Conservation (phyloP, 23 tunicate species). For the Halocynthia roretzi region DNA sequence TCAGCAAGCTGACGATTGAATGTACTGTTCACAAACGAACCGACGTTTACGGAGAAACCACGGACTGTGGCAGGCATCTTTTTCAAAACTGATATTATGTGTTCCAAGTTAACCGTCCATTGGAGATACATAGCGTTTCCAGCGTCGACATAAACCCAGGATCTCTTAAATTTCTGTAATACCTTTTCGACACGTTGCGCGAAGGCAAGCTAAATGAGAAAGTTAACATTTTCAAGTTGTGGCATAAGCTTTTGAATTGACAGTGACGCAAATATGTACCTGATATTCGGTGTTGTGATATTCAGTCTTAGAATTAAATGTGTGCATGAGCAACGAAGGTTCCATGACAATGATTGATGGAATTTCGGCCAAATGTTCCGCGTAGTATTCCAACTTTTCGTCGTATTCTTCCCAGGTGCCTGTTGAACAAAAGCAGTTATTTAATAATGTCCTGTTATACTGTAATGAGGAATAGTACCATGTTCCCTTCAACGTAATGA, state of each 20-base stretch:
- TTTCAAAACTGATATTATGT: slow-evolving; percentile 71
- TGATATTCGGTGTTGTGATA: slow-evolving; percentile 74
- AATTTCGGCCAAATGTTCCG: slow-evolving; percentile 65
- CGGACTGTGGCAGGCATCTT: slow-evolving; percentile 80
- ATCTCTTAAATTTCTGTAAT: slow-evolving; percentile 45
- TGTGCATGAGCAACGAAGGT: slow-evolving; percentile 96
- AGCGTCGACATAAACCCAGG: slow-evolving; percentile 97
- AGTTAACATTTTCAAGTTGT: not conserved
- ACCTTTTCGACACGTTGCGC: slow-evolving; percentile 60
- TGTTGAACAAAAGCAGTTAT: slow-evolving; percentile 7
- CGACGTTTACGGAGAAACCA: slow-evolving; percentile 95
- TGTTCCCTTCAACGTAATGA: not conserved
- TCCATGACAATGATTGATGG: slow-evolving; percentile 86
- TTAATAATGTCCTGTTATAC: not conserved
- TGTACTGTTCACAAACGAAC: slow-evolving; percentile 92
- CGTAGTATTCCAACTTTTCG: slow-evolving; percentile 55
- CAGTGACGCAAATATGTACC: slow-evolving; percentile 11
- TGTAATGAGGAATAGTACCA: too few relatives aligned
- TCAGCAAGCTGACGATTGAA: slow-evolving; percentile 78
- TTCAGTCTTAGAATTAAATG: slow-evolving; percentile 62
- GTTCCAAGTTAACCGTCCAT: slow-evolving; percentile 92
- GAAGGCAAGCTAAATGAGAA: slow-evolving; percentile 52
- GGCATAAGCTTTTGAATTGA: not conserved
- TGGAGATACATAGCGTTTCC: slow-evolving; percentile 99
- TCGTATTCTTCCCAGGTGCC: slow-evolving; percentile 93